Conservation (phyloP, 2,113 vertebrate species). For the Choloepus hoffmanni region DNA sequence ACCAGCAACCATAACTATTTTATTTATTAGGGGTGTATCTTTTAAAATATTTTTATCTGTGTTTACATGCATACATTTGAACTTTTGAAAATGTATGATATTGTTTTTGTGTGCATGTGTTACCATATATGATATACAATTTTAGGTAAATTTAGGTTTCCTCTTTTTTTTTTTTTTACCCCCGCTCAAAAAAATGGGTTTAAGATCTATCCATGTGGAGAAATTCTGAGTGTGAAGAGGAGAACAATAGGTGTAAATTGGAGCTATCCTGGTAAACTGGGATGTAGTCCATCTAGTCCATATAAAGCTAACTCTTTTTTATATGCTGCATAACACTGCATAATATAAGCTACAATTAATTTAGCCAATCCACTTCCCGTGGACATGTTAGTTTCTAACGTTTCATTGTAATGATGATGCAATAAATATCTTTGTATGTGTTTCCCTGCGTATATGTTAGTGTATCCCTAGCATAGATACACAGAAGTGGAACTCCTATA, state of each 20-base stretch:
- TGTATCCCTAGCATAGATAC: not conserved
- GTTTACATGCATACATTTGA: not conserved
- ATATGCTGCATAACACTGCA: not conserved
- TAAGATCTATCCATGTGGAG: not conserved
- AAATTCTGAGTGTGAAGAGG: not conserved
- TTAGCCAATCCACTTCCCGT: not conserved
- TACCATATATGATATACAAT: not conserved
- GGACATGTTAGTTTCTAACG: not conserved
- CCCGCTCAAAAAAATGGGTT: not conserved
- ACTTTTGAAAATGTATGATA: not conserved
- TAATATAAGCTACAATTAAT: not conserved
- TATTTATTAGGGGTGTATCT: not conserved
- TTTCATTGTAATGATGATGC: not conserved
- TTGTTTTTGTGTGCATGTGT: not conserved
- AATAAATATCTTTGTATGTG: not conserved
- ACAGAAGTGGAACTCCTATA: not conserved
- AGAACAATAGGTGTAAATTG: not conserved
- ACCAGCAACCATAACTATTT: not conserved
- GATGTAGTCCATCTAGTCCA: not conserved
- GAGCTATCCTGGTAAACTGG: not conserved
- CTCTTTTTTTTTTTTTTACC: not conserved
- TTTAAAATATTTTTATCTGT: not conserved
- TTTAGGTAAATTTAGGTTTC: not conserved
- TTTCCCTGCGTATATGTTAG: not conserved
- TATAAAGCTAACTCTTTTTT: not conserved